A percentile compares a stretch with the other conserved stretches of the same genome.
Evolutionary conservation across 2,113 vertebrate species (phyloP).

Genomic region (Nyctereutes procyonoides): DNA sequence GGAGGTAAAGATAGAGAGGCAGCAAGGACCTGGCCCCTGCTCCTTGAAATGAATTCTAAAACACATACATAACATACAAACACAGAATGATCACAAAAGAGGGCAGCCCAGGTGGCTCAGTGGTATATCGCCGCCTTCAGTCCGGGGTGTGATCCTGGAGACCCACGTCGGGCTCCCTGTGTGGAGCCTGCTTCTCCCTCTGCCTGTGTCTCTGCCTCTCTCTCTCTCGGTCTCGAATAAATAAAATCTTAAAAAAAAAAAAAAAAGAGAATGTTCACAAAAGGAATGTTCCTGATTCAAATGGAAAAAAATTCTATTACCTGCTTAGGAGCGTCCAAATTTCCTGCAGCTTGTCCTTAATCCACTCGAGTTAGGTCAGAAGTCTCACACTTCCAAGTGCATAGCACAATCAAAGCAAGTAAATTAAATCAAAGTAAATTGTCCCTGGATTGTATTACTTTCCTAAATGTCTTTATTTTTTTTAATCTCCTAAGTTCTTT

Average conservation of each 20-base stretch:
- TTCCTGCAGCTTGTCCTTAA: not conserved
- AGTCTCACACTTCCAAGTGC: not conserved
- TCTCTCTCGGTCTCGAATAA: no score
- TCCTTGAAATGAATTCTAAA: not conserved
- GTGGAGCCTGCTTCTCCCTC: no score
- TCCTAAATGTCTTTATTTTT: not conserved
- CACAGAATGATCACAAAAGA: not conserved
- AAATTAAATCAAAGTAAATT: not conserved
- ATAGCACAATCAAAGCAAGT: not conserved
- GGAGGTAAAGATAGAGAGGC: not conserved
- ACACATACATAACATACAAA: not conserved
- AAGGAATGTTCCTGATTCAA: not conserved
- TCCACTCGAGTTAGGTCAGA: not conserved
- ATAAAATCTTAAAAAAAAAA: no score
- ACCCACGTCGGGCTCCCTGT: no score
- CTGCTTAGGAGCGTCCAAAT: not conserved
- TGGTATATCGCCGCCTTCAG: no score
- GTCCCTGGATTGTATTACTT: not conserved
- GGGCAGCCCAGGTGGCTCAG: no score
- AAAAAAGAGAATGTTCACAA: not conserved
- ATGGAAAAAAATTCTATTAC: not conserved
- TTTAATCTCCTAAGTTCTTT: not conserved
- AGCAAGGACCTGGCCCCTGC: not conserved
- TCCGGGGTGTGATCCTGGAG: no score
- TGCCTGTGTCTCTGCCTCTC: no score